These are phyloP conservation scores for Daboia siamensis DNA, from an alignment of 2,113 vertebrate species.

Conservation along the genomic window DNA sequence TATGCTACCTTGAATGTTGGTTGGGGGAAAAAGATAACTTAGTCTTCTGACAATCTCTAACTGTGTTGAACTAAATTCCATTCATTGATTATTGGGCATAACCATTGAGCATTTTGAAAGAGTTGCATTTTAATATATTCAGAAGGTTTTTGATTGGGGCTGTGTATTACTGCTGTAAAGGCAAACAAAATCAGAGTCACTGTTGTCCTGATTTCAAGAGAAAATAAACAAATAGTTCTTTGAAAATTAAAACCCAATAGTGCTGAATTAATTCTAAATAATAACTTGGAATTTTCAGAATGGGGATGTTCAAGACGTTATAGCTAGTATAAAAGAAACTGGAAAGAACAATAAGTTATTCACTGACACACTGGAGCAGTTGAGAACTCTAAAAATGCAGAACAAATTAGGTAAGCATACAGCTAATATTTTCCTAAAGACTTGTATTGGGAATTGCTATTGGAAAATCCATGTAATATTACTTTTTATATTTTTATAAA, in stretches of 20 bases:
- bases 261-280: constrained; percentile 32
- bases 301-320: constrained; percentile 27
- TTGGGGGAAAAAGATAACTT: not conserved
- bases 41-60: not conserved
- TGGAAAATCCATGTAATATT: not conserved
- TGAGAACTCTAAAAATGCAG: constrained; percentile 26
- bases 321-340: constrained; percentile 16
- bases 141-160: not conserved
- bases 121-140: not conserved
- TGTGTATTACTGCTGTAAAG: not conserved
- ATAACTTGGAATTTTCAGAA: constrained; percentile 29
- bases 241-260: not conserved
- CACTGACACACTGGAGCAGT: constrained; percentile 3
- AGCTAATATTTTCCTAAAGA: constrained; percentile 35
- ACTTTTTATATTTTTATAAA: not conserved
- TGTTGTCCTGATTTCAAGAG: not conserved
- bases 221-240: not conserved
- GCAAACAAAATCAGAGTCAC: not conserved
- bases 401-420: constrained; percentile 12
- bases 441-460: constrained; percentile 18
- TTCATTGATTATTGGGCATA: not conserved
- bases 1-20: not conserved
- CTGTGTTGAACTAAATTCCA: not conserved
- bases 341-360: constrained; percentile 33
- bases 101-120: not conserved